Conservation (phyloP, 2,888 invertebrate genomes). For the Lycophotia porphyrea region DNA sequence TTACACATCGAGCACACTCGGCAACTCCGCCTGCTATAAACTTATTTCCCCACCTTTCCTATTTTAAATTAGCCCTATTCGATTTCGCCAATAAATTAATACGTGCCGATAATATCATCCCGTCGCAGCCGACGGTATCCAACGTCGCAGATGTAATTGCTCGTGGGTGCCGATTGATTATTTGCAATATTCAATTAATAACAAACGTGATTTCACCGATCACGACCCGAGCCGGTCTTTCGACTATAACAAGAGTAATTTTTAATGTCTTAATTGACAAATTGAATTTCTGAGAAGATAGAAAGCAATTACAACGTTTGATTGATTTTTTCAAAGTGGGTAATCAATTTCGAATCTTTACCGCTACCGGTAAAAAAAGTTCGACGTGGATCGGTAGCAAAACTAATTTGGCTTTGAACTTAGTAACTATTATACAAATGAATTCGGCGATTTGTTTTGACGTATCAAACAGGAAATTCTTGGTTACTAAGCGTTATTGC, state of each 20-base stretch:
- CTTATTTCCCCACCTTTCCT: constrained; percentile 85
- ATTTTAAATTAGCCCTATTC: constrained; percentile 85
- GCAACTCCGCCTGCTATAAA: constrained; percentile 87
- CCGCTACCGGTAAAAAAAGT: constrained; percentile 73
- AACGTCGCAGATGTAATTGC: constrained; percentile 78
- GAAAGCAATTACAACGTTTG: constrained; percentile 73
- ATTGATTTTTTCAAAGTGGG: constrained; percentile 71
- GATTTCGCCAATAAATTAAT: constrained; percentile 86
- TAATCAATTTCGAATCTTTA: constrained; percentile 71
- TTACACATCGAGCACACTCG: constrained; percentile 79
- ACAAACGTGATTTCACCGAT: constrained; percentile 81
- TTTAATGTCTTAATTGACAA: constrained; percentile 82
- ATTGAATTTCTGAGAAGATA: constrained; percentile 76
- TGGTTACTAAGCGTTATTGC: constrained; percentile 74
- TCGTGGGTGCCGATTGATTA: constrained; percentile 83
- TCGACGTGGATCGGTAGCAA: constrained; percentile 68
- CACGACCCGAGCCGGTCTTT: constrained; percentile 74
- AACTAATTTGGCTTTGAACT: constrained; percentile 64
- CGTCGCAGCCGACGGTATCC: constrained; percentile 74
- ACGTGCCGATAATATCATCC: constrained; percentile 83
- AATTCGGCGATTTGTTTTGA: constrained; percentile 66
- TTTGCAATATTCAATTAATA: constrained; percentile 86
- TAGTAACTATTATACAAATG: constrained; percentile 64
- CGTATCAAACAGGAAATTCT: constrained; percentile 81
- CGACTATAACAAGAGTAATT: constrained; percentile 73